Conservation (phyloP, 2,888 invertebrate genomes). For the Dryococelus australis region DNA sequence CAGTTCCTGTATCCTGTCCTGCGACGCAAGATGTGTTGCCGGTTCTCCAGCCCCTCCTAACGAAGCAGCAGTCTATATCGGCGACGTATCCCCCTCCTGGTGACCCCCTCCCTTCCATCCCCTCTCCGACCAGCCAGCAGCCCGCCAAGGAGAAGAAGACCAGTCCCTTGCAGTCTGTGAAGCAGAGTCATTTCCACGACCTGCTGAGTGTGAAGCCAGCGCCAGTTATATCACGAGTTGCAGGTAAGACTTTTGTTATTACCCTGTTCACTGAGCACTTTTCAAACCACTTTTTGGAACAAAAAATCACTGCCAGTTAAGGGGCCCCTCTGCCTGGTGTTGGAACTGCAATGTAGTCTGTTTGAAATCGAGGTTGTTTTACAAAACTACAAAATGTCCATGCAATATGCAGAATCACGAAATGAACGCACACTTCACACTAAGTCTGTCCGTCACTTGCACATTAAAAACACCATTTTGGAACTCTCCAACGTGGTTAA, state of each 20-base stretch:
- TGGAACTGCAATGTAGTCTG: too few species aligned
- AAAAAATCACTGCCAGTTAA: too few species aligned
- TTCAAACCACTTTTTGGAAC: too few species aligned
- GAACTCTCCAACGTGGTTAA: too few species aligned
- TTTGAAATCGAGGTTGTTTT: too few species aligned
- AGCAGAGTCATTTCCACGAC: conserved; percentile 72
- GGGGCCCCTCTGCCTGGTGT: too few species aligned
- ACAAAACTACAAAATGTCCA: too few species aligned
- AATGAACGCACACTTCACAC: too few species aligned
- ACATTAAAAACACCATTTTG: too few species aligned
- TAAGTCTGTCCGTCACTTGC: too few species aligned
- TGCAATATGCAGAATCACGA: too few species aligned
- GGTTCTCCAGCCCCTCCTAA: conserved; percentile 50
- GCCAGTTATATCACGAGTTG: conserved; percentile 28
- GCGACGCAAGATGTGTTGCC: conserved; percentile 59
- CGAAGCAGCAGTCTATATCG: conserved; percentile 55
- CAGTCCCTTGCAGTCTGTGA: neutral
- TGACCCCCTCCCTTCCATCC: neutral
- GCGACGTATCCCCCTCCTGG: conserved; percentile 56
- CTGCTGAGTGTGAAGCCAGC: conserved; percentile 57
- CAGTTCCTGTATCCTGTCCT: conserved; percentile 60
- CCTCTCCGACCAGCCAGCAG: neutral
- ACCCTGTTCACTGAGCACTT: neutral
- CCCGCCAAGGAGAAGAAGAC: neutral
- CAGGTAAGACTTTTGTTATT: conserved; percentile 37